phyloP scores from a whole-genome alignment of 1,140 invertebrate genomes.

The Hydropsyche tenuis region DNA sequence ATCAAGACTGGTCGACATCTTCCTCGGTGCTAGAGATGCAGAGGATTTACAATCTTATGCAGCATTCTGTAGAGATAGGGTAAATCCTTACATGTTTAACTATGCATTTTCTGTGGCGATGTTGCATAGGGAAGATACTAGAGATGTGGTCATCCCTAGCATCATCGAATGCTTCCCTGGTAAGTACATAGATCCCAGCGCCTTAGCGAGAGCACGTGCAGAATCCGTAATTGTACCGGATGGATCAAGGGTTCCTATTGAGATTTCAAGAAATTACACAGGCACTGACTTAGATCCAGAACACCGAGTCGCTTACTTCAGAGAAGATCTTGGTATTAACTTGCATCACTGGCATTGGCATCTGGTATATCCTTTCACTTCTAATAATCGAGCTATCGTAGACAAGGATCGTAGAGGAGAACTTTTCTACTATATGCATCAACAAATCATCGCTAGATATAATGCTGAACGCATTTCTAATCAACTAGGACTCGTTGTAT shows the following conservation, averaged over 20 bases:
- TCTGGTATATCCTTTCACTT: constrained; percentile 76
- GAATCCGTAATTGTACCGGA: constrained; percentile 69
- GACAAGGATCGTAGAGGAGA: constrained; percentile 76
- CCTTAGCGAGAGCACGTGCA: constrained; percentile 72
- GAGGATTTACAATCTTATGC: constrained; percentile 75
- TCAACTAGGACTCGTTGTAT: constrained; percentile 64
- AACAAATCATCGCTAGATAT: constrained; percentile 75
- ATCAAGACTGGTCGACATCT: constrained; percentile 73
- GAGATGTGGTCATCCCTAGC: constrained; percentile 72
- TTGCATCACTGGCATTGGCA: constrained; percentile 88
- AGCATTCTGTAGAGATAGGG: constrained; percentile 73
- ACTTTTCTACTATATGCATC: constrained; percentile 81
- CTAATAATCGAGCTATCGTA: constrained; percentile 64
- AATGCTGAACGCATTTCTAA: constrained; percentile 74
- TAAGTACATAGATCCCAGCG: constrained; percentile 75
- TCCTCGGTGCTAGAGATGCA: constrained; percentile 72
- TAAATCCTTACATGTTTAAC: constrained; percentile 80
- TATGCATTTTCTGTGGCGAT: constrained; percentile 78
- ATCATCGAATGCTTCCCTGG: constrained; percentile 78
- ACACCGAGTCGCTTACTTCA: constrained; percentile 77
- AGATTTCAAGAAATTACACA: constrained; percentile 75
- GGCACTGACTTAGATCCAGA: constrained; percentile 76
- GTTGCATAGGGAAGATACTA: constrained; percentile 75
- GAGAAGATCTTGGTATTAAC: constrained; percentile 77
- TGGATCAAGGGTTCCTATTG: constrained; percentile 69